phyloP scores from a whole-genome alignment of 2,113 vertebrate genomes.

The Orycteropus afer region DNA sequence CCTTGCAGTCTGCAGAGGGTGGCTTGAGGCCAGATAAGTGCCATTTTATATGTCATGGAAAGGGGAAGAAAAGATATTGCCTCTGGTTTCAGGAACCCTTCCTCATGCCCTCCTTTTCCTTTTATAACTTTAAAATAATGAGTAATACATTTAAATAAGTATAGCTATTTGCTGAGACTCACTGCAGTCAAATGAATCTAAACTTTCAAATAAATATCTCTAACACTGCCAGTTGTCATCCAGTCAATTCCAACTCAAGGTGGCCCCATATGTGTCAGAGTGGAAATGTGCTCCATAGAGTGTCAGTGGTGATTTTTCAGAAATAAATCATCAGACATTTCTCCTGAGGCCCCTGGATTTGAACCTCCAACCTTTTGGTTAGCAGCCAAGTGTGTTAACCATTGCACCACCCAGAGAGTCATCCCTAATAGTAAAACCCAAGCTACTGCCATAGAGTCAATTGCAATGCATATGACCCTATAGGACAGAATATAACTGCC shows the following conservation, averaged over 20 bases:
- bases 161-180: not conserved
- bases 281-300: not conserved
- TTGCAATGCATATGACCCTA: too few relatives aligned
- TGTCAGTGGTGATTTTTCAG: not conserved
- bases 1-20: not conserved
- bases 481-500: too few relatives aligned
- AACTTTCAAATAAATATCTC: not conserved
- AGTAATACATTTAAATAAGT: not conserved
- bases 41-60: not conserved
- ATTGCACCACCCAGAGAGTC: too few relatives aligned
- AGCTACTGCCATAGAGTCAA: too few relatives aligned
- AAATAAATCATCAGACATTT: not conserved
- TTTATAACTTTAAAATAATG: slow-evolving; percentile 32
- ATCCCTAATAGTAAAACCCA: too few relatives aligned
- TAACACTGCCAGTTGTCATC: not conserved
- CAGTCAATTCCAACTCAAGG: not conserved
- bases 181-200: not conserved
- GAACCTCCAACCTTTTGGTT: not conserved
- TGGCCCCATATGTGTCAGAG: not conserved
- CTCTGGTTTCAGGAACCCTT: not conserved
- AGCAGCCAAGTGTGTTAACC: not conserved
- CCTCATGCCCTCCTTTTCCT: not conserved
- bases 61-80: not conserved
- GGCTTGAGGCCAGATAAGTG: not conserved
- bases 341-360: not conserved